These are phyloP conservation scores for Lagenorhynchus albirostris DNA, from an alignment of 2,113 vertebrate genomes.

Conservation along the genomic window DNA sequence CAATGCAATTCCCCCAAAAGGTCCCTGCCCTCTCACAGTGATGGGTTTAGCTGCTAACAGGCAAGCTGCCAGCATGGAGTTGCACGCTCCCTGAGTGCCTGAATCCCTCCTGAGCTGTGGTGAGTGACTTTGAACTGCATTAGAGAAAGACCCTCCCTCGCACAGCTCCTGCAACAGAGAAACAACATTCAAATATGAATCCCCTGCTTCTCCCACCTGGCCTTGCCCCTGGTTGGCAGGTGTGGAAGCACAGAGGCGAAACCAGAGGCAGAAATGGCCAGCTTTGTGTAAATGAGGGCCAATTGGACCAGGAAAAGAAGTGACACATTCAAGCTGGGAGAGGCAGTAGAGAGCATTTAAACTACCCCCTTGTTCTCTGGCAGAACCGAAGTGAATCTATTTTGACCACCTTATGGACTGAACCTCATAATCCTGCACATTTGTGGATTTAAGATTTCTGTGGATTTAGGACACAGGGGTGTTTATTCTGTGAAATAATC, in stretches of 20 bases:
- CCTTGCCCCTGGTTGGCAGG: neutral
- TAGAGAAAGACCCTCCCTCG: neutral
- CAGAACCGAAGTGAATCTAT: neutral
- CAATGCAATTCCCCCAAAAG: neutral
- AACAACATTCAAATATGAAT: neutral
- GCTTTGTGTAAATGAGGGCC: neutral
- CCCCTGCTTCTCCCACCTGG: neutral
- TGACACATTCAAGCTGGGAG: neutral
- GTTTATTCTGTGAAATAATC: neutral
- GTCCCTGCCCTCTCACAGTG: neutral
- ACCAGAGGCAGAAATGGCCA: neutral
- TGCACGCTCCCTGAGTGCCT: too few relatives aligned
- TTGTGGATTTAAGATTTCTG: neutral
- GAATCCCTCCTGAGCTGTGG: neutral
- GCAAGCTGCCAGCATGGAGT: accelerated
- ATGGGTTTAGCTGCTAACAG: neutral
- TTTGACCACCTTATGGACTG: neutral
- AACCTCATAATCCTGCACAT: accelerated
- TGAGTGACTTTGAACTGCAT: neutral
- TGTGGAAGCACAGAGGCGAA: neutral
- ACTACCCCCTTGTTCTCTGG: neutral
- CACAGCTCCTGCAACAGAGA: neutral
- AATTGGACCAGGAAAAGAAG: neutral
- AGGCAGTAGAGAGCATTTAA: neutral
- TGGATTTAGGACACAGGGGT: neutral